These are phyloP conservation scores for Psettodes erumei DNA, from an alignment of 2,113 vertebrate genomes.

Conservation along the genomic window DNA sequence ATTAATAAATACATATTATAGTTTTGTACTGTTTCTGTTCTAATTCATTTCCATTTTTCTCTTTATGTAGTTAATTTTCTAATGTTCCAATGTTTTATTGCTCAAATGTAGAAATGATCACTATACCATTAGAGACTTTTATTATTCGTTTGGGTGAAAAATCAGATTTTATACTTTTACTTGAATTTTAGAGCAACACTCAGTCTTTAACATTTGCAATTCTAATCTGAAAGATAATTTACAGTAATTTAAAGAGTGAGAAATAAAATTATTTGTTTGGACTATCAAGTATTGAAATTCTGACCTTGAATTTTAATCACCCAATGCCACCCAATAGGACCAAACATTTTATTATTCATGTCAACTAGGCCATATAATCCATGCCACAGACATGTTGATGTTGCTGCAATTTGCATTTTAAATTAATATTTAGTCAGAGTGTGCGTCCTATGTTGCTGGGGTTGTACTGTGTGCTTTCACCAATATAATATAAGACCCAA, in stretches of 20 bases:
- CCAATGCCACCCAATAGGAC: background rate
- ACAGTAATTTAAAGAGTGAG: no score
- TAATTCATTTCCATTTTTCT: background rate
- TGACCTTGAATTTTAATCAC: background rate
- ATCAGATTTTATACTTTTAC: no score
- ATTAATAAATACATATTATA: background rate
- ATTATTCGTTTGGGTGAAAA: no score
- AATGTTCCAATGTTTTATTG: background rate
- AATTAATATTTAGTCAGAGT: background rate
- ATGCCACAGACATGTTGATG: background rate
- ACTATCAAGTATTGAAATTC: background rate
- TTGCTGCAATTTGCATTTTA: background rate
- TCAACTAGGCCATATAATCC: background rate
- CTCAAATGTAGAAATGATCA: no score
- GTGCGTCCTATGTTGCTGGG: background rate
- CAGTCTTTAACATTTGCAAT: background rate
- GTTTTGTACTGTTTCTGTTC: no score
- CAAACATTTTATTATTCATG: no score
- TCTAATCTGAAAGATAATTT: no score
- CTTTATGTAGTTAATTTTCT: background rate
- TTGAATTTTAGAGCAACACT: background rate
- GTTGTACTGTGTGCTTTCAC: background rate
- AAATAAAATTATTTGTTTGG: no score
- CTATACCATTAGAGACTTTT: no score
- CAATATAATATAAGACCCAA: background rate